These are phyloP conservation scores for Laticauda laticaudata DNA, from an alignment of 2,113 vertebrate genomes.

Conservation along the genomic window DNA sequence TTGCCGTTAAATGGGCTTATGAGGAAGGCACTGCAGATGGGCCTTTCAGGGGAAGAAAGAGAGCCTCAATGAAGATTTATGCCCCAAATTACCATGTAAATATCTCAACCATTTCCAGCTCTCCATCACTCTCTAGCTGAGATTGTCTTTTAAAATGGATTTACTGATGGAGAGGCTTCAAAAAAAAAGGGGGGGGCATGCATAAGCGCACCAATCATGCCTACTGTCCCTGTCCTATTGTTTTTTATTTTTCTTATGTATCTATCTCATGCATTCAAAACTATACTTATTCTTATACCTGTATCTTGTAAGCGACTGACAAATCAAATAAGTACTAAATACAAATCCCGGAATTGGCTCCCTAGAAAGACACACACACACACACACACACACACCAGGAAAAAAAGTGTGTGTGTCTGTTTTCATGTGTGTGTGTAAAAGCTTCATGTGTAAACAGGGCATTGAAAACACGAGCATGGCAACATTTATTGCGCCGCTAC, in stretches of 20 bases:
- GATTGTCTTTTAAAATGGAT: conserved; percentile 29
- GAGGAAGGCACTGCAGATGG: background rate
- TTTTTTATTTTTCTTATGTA: too few relatives aligned
- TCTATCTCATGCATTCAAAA: too few relatives aligned
- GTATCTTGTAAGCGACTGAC: too few relatives aligned
- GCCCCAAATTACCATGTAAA: conserved; percentile 58
- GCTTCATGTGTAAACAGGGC: background rate
- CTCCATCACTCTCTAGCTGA: conserved; percentile 6
- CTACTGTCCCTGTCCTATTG: too few relatives aligned
- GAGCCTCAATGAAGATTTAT: background rate
- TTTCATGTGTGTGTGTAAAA: background rate
- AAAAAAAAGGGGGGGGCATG: too few relatives aligned
- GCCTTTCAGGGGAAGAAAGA: background rate
- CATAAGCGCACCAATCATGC: too few relatives aligned
- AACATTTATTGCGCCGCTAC: background rate
- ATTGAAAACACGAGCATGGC: background rate
- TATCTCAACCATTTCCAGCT: conserved; percentile 18
- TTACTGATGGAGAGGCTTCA: conserved; percentile 16
- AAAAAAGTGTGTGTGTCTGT: background rate
- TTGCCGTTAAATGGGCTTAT: too few relatives aligned
- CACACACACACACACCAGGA: background rate
- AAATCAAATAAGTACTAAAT: too few relatives aligned
- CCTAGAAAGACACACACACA: conserved; percentile 10
- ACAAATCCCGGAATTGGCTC: background rate
- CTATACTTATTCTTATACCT: too few relatives aligned